These are phyloP conservation scores for Pelosia muscerda DNA, from an alignment of 2,888 invertebrate genomes.

Conservation along the genomic window DNA sequence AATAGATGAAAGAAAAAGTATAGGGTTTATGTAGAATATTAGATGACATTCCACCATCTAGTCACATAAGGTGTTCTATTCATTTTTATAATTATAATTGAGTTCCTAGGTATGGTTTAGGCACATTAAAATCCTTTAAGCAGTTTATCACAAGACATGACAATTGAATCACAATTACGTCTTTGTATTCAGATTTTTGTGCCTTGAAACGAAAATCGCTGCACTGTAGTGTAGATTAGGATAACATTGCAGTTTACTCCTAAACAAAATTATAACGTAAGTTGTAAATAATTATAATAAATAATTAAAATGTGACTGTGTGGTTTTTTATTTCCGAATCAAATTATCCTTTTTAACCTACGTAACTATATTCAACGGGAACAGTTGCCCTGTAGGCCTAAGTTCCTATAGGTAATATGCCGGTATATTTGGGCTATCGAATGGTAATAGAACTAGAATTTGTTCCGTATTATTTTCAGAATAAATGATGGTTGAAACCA, in stretches of 20 bases:
- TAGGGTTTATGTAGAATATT: conserved; percentile 52
- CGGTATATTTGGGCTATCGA: too few relatives aligned
- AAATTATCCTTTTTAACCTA: background rate
- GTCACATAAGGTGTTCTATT: conserved; percentile 70
- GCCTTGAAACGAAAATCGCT: conserved; percentile 65
- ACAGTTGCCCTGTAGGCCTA: too few relatives aligned
- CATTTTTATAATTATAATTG: conserved; percentile 47
- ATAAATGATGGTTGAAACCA: too few relatives aligned
- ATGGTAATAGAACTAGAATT: too few relatives aligned
- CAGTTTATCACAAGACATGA: conserved; percentile 34
- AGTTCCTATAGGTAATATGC: too few relatives aligned
- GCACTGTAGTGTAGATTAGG: conserved; percentile 67
- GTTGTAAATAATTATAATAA: conserved; percentile 79
- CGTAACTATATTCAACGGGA: too few relatives aligned
- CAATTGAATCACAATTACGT: conserved; percentile 40
- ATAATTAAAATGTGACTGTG: conserved; percentile 52
- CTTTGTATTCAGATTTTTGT: conserved; percentile 62
- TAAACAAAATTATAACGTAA: conserved; percentile 71
- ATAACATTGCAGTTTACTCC: conserved; percentile 71
- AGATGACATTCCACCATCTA: conserved; percentile 81
- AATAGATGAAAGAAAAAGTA: conserved; percentile 27
- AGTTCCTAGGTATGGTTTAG: conserved; percentile 50
- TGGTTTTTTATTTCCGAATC: conserved; percentile 40
- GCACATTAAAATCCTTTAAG: conserved; percentile 38
- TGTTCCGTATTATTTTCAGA: too few relatives aligned